Conservation (phyloP, 2,888 invertebrate species). For the Zygothrica quintamaculata region DNA sequence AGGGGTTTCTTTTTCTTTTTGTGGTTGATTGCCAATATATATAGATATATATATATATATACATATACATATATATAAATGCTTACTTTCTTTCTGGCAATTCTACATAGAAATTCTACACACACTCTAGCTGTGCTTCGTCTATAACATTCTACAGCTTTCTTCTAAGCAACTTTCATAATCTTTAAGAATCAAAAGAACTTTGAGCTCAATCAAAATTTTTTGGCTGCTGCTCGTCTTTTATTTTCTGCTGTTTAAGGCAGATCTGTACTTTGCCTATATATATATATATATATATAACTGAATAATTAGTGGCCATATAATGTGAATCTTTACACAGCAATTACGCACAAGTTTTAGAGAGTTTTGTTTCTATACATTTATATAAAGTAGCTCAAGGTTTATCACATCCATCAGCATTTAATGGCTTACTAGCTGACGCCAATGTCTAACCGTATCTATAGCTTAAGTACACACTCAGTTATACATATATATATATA, state of each 20-base stretch:
- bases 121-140: too few species aligned
- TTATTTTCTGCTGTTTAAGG: too few species aligned
- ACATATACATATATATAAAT: background rate
- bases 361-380: conserved; percentile 11
- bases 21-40: background rate
- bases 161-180: too few species aligned
- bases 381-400: conserved; percentile 73
- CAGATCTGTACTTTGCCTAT: too few species aligned
- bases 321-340: conserved; percentile 40
- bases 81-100: background rate
- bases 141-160: too few species aligned
- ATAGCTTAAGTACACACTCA: conserved; percentile 40
- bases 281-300: conserved; percentile 14
- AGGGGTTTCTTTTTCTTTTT: background rate
- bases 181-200: too few species aligned
- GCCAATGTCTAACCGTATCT: conserved; percentile 69
- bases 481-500: conserved; percentile 9
- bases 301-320: conserved; percentile 20
- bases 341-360: conserved; percentile 47
- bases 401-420: conserved; percentile 52
- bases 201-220: too few species aligned
- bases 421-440: conserved; percentile 62
- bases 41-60: conserved; percentile 16
- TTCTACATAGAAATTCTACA: background rate
- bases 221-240: too few species aligned